Conservation (phyloP, 2,888 invertebrate species). For the Tineola bisselliella region DNA sequence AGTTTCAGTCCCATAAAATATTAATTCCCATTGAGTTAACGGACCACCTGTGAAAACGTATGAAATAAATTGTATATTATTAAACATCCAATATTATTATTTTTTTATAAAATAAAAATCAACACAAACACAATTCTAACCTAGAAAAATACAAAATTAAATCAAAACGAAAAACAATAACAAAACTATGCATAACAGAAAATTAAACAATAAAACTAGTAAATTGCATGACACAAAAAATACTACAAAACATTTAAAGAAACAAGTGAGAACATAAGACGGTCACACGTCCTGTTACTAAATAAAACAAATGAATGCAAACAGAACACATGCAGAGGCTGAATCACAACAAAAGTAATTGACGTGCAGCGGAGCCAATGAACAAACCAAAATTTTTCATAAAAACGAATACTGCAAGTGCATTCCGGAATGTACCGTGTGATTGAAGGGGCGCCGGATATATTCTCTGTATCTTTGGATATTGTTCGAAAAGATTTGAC, state of each 20-base stretch:
- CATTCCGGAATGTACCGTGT: conserved; percentile 40
- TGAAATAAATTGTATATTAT: background rate
- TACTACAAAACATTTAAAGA: conserved; percentile 13
- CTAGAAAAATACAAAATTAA: too few species aligned
- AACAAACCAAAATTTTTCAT: conserved; percentile 6
- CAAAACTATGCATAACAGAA: background rate
- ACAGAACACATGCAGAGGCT: conserved; percentile 40
- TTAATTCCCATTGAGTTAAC: conserved; percentile 81
- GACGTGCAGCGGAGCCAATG: conserved; percentile 21
- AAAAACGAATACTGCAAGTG: background rate
- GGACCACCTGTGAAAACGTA: conserved; percentile 58
- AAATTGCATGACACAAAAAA: conserved; percentile 14
- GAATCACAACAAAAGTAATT: conserved; percentile 20
- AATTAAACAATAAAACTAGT: background rate
- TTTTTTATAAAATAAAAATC: too few species aligned
- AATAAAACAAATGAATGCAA: conserved; percentile 31
- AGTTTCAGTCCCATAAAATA: conserved; percentile 81
- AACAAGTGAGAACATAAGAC: conserved; percentile 17
- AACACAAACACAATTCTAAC: background rate
- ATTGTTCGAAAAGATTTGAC: conserved; percentile 76
- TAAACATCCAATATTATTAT: too few species aligned
- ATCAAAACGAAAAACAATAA: background rate
- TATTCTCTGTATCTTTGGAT: conserved; percentile 80
- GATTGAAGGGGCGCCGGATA: conserved; percentile 73
- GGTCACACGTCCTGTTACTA: conserved; percentile 12